Conservation (phyloP, 2,797 vertebrate genomes). For the Delichon dasypus region DNA sequence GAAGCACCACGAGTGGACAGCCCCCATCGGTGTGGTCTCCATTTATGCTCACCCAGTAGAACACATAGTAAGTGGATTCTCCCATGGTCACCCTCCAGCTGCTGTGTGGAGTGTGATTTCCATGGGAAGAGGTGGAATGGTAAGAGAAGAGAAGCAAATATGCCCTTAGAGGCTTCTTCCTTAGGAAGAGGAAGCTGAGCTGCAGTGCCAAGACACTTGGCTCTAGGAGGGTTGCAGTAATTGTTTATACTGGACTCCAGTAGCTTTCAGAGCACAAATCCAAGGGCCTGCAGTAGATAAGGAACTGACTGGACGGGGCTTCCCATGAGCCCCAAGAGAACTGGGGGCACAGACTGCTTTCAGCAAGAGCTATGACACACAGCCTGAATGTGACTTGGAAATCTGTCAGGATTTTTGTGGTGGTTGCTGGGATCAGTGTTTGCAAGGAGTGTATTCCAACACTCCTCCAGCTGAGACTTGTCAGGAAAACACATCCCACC, state of each 20-base stretch:
- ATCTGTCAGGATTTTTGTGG: neutral
- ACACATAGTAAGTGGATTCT: constrained; percentile 81
- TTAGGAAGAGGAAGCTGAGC: neutral
- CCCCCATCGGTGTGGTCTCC: constrained; percentile 84
- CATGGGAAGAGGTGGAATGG: neutral
- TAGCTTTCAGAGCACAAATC: neutral
- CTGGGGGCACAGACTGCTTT: neutral
- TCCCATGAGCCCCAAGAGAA: neutral
- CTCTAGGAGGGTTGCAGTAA: neutral
- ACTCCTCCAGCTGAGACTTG: neutral
- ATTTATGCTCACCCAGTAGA: constrained; percentile 91
- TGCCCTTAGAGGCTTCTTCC: neutral
- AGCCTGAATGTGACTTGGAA: neutral
- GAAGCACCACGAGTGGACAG: constrained; percentile 96
- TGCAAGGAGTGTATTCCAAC: neutral
- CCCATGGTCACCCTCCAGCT: neutral
- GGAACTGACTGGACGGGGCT: neutral
- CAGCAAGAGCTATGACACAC: neutral
- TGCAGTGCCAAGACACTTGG: neutral
- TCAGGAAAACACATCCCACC: neutral
- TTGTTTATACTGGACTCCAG: neutral
- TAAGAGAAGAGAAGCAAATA: neutral
- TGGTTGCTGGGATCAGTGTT: neutral
- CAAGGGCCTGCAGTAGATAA: neutral
- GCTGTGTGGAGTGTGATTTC: neutral